These are phyloP conservation scores for Saxicola maurus DNA, from an alignment of 2,797 vertebrate species.

Conservation along the genomic window DNA sequence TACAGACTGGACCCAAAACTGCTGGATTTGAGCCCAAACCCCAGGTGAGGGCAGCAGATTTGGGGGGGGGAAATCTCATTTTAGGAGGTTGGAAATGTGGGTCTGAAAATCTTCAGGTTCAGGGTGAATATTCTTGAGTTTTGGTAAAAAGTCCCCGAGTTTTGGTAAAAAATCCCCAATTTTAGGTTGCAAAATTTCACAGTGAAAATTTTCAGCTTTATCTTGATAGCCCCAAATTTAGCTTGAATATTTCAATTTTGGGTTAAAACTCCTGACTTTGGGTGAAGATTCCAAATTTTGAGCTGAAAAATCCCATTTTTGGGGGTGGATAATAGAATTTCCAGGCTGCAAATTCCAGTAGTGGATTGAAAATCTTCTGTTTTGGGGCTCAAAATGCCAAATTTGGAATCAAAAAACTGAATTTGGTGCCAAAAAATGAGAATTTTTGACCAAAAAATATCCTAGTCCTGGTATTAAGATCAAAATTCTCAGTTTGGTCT, in stretches of 20 bases:
- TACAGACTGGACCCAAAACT: not conserved
- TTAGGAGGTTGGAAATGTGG: not conserved
- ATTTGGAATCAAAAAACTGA: not conserved
- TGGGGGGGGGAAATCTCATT: not conserved
- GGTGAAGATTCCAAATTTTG: not conserved
- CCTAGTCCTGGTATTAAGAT: accelerated
- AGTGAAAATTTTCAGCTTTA: not conserved
- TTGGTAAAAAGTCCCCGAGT: too few relatives aligned
- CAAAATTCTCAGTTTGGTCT: not conserved
- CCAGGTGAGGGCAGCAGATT: not conserved
- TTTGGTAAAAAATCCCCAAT: too few relatives aligned
- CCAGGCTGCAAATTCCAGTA: too few relatives aligned
- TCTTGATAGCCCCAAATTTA: not conserved
- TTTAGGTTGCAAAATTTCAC: too few relatives aligned
- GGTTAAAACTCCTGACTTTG: too few relatives aligned
- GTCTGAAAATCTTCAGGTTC: not conserved
- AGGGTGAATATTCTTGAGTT: too few relatives aligned
- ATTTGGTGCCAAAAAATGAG: not conserved
- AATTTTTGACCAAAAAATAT: not conserved
- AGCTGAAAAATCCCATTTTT: too few relatives aligned
- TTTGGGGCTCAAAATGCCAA: not conserved
- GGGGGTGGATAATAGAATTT: too few relatives aligned
- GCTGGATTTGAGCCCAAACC: not conserved
- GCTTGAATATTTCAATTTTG: too few relatives aligned
- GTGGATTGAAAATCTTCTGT: accelerated